Conservation (phyloP, 2,797 vertebrate genomes). For the Brachyalestes nurse region DNA sequence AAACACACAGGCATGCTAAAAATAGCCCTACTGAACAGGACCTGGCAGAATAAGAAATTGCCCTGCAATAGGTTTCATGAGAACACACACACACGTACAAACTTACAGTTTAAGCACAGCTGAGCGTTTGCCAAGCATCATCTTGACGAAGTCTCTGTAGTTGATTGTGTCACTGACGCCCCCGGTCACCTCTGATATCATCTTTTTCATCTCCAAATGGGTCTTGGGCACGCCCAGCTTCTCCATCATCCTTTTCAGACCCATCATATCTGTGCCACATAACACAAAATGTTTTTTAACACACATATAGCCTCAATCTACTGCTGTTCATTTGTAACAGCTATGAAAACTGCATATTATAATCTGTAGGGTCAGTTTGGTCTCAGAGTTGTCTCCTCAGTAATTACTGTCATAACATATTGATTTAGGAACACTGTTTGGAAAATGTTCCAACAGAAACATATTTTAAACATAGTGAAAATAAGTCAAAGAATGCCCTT, state of each 20-base stretch:
- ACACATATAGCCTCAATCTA: background rate
- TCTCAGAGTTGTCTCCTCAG: background rate
- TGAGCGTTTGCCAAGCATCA: constrained; percentile 97
- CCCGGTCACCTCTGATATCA: constrained; percentile 94
- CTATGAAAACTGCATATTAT: background rate
- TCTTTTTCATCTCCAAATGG: constrained; percentile 95
- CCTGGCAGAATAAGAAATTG: constrained; percentile 20
- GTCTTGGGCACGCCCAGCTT: constrained; percentile 96
- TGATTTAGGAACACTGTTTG: background rate
- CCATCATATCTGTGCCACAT: constrained; percentile 88
- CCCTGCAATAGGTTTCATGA: constrained; percentile 2
- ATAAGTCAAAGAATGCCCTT: too few species aligned
- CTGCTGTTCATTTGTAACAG: too few species aligned
- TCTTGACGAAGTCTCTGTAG: constrained; percentile 95
- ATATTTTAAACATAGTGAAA: too few species aligned
- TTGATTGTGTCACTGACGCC: constrained; percentile 91
- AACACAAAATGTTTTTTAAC: background rate
- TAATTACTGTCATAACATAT: background rate
- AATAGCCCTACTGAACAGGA: constrained; percentile 28
- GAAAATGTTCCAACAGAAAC: background rate
- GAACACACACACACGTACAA: background rate
- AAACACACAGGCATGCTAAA: constrained; percentile 41
- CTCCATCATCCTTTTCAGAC: constrained; percentile 98
- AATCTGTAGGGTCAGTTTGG: background rate
- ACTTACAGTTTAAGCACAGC: constrained; percentile 97